phyloP scores from a whole-genome alignment of 2,797 vertebrate species.

The Calcarius lapponicus region DNA sequence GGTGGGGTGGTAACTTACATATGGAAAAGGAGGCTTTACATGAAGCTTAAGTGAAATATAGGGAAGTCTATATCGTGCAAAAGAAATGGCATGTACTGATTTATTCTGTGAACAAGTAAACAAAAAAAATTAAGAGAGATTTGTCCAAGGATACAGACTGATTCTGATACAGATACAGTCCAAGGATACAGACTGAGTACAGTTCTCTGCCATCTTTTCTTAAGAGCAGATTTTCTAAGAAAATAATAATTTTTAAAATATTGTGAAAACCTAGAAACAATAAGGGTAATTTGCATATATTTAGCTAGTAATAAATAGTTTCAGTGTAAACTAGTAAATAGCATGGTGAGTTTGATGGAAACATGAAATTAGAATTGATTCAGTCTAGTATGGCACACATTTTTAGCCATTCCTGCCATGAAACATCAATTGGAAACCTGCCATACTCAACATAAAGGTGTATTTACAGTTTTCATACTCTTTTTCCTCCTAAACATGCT shows the following conservation, averaged over 20 bases:
- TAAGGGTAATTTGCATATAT: not conserved
- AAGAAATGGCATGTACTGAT: not conserved
- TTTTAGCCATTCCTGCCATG: not conserved
- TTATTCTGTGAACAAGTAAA: not conserved
- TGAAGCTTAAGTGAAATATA: not conserved
- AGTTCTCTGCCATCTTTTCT: not conserved
- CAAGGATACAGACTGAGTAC: not conserved
- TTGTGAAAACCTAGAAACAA: not conserved
- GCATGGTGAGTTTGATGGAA: not conserved
- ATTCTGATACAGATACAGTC: not conserved
- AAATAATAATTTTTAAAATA: not conserved
- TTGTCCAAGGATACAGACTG: not conserved
- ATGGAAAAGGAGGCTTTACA: not conserved
- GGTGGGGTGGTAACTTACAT: not conserved
- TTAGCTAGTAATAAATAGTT: not conserved
- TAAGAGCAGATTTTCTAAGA: not conserved
- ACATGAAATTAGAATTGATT: not conserved
- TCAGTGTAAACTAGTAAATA: not conserved
- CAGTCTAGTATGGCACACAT: not conserved
- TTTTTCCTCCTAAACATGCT: not conserved
- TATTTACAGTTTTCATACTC: not conserved
- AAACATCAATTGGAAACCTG: not conserved
- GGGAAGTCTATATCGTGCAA: not conserved
- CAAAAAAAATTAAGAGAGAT: not conserved
- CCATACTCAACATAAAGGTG: not conserved